Percentiles rank a stretch among this genome's conserved stretches.
phyloP scores from a whole-genome alignment of 2,113 vertebrate species.

The Eolophus roseicapilla region DNA sequence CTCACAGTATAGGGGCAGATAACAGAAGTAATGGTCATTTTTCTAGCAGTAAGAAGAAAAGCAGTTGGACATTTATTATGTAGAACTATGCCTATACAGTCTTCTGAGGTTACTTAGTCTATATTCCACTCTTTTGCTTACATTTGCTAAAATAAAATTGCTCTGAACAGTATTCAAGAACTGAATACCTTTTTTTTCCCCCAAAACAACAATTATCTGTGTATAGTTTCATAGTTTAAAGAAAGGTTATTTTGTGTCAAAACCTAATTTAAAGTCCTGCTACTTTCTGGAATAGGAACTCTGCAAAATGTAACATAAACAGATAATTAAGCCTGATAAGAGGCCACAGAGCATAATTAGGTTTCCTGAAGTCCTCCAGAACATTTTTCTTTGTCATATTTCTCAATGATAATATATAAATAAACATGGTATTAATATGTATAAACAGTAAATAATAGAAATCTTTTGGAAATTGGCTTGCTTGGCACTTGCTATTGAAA shows the following conservation, averaged over 20 bases:
- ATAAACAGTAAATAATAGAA: neutral
- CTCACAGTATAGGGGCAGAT: neutral
- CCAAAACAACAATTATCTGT: neutral
- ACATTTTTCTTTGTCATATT: neutral
- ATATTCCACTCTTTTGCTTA: neutral
- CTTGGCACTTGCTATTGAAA: neutral
- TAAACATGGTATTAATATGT: neutral
- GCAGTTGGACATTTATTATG: neutral
- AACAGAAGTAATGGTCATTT: neutral
- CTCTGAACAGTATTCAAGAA: neutral
- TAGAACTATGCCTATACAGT: neutral
- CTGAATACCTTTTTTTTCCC: neutral
- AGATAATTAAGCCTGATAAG: neutral
- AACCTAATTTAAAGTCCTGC: neutral
- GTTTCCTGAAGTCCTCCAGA: neutral
- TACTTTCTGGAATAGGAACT: neutral
- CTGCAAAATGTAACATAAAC: neutral
- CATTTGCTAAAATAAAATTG: neutral
- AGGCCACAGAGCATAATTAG: neutral
- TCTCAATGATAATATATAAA: neutral
- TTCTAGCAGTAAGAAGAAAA: neutral
- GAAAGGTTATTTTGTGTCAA: neutral
- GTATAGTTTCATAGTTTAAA: neutral
- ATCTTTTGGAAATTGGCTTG: neutral
- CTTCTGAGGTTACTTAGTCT: neutral